These are phyloP conservation scores for Epinephelus coioides DNA, from an alignment of 2,797 vertebrate species.

Conservation along the genomic window DNA sequence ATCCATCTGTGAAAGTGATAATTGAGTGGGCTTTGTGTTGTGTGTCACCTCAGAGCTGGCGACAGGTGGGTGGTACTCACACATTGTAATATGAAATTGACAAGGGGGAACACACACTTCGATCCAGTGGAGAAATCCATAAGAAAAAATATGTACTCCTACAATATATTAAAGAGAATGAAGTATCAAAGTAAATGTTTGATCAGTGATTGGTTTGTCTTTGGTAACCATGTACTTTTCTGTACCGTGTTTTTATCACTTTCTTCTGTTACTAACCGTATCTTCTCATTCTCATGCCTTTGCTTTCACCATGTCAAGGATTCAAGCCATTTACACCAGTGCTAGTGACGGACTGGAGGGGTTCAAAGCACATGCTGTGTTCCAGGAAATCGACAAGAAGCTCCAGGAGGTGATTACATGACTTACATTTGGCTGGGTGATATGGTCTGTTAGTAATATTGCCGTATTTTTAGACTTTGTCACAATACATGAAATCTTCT, in stretches of 20 bases:
- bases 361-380: conserved; percentile 92
- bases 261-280: neutral
- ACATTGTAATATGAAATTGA: neutral
- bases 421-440: neutral
- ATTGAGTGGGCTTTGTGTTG: neutral
- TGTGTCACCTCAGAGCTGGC: neutral
- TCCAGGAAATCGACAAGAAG: conserved; percentile 95
- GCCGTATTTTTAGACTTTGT: too few species aligned
- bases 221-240: too few species aligned
- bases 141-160: neutral
- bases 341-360: conserved; percentile 84
- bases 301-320: conserved; percentile 33
- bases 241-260: neutral
- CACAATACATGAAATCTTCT: too few species aligned
- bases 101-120: neutral
- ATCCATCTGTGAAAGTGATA: neutral
- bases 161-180: too few species aligned
- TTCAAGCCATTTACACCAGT: conserved; percentile 84
- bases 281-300: neutral
- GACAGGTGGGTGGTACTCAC: neutral
- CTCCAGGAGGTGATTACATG: conserved; percentile 89
- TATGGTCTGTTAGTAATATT: too few species aligned
- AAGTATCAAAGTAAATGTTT: neutral
- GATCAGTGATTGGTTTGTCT: neutral
- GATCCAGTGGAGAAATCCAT: neutral